Evolutionary conservation across 2,888 invertebrate species (phyloP).

Genomic region (Pachliopta kotzebuea): DNA sequence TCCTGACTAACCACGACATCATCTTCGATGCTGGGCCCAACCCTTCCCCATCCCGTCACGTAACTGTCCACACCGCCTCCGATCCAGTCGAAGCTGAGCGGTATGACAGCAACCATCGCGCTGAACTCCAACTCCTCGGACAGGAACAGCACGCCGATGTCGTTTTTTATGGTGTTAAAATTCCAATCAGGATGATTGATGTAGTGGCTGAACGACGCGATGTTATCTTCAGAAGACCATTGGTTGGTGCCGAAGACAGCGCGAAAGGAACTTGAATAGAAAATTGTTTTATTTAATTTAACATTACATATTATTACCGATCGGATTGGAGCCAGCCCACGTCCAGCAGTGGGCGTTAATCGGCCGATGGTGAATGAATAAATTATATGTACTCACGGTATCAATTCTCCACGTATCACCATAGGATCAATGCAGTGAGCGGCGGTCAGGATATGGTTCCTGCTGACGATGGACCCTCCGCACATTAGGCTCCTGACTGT

Average conservation of each 20-base stretch:
- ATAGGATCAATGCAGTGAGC: slow-evolving; percentile 45
- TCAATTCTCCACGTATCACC: slow-evolving; percentile 33
- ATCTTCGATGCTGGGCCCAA: too few species aligned
- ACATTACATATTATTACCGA: too few species aligned
- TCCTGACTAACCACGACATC: too few species aligned
- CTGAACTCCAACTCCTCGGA: slow-evolving; percentile 26
- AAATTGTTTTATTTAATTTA: too few species aligned
- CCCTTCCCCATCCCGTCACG: slow-evolving; percentile 48
- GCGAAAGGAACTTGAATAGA: too few species aligned
- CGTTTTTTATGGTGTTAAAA: slow-evolving; percentile 40
- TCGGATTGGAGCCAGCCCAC: neutral
- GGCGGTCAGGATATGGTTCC: slow-evolving; percentile 38
- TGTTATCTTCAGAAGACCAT: slow-evolving; percentile 37
- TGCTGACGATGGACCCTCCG: slow-evolving; percentile 38
- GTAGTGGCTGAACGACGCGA: slow-evolving; percentile 34
- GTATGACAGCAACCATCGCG: slow-evolving; percentile 31
- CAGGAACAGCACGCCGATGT: slow-evolving; percentile 40
- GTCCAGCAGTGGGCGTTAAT: neutral
- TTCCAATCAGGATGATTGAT: slow-evolving; percentile 44
- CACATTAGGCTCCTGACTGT: slow-evolving; percentile 33
- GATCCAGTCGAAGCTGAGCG: slow-evolving; percentile 34
- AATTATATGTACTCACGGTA: slow-evolving; percentile 29
- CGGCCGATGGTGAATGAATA: neutral
- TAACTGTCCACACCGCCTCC: slow-evolving; percentile 31
- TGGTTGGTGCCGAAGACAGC: slow-evolving; percentile 41